Base-by-base conservation (phyloP, 1,140 invertebrate species). In the Tetragnatha versicolor region DNA sequence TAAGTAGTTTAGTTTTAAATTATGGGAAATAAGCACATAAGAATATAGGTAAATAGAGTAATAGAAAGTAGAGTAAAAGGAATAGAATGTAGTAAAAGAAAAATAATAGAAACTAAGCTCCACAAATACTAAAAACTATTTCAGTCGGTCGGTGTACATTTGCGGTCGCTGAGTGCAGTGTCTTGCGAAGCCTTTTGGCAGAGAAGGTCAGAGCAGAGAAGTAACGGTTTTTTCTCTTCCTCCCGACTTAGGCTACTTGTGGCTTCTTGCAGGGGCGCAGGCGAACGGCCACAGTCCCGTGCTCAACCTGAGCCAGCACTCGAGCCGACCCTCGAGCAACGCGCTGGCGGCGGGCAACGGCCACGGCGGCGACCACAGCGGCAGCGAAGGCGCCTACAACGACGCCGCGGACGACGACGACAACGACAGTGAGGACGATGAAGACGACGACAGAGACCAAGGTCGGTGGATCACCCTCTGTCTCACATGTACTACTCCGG, bases 221-320 rank as follows among this genome's bases (percentile, higher is more conserved):
- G 60, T 45, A 77, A 22, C 39, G 42, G 29, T 63, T 75, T 63
- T 63, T 60, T 75, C 63, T 63, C 22, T 77, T 65, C 37, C 42
- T 53, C 47, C 35, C 45, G 39, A 77, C 66, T 76, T 76, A 76
- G 69, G 70, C 79, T 80, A 75, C 78, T 79, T 79, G 68, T 75
- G 61, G 81, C 80, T 82, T 83, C 70, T 81, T 79, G 85, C 82
- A 83, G 17, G 84, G 94, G 93, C 93, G 80, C 94, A 93, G 49
- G 92, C 93, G 60, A 93, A 92, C 84, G 93, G 93, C 37, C 93
- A 94, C 87, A 95, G 94, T 90, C 94, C 94, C 58, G 93, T 95
- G 49, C 86, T 96, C 80, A 96, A 96, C 86, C 87, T 96, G 25
- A 95, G 93, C 7, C 95, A 96, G 87, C 93, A 92, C 33, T 92